phyloP scores from a whole-genome alignment of 2,797 vertebrate genomes.

The Cirrhinus mrigala region DNA sequence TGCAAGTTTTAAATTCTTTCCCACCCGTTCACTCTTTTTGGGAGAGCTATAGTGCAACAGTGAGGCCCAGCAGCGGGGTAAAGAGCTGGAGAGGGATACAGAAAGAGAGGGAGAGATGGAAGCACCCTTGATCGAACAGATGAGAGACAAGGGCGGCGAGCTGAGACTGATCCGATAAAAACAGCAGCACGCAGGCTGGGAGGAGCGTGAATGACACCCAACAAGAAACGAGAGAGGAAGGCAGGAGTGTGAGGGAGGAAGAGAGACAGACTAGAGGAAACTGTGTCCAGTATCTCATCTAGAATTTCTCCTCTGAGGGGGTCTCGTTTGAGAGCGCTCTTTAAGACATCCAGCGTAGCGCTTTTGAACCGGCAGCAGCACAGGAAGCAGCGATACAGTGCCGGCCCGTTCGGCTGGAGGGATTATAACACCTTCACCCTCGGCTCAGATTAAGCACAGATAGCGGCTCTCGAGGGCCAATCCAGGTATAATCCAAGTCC shows the following conservation, averaged over 20 bases:
- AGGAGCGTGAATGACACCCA: constrained; percentile 59
- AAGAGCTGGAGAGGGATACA: not conserved
- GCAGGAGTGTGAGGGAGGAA: constrained; percentile 45
- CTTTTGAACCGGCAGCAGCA: constrained; percentile 41
- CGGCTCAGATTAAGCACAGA: constrained; percentile 58
- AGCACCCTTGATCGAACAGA: constrained; percentile 78
- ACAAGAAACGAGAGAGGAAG: constrained; percentile 62
- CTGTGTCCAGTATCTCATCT: constrained; percentile 50
- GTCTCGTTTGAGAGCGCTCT: constrained; percentile 37
- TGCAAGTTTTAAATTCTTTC: constrained; percentile 17
- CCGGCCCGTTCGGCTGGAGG: constrained; percentile 43
- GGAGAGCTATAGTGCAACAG: constrained; percentile 24
- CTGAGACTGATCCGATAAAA: constrained; percentile 85
- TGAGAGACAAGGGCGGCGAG: constrained; percentile 79
- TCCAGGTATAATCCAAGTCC: constrained; percentile 49
- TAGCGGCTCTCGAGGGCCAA: constrained; percentile 49
- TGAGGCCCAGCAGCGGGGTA: constrained; percentile 14
- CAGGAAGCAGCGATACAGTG: constrained; percentile 41
- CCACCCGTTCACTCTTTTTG: constrained; percentile 32
- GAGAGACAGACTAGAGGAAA: constrained; percentile 54
- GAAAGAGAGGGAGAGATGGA: constrained; percentile 59
- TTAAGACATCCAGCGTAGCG: not conserved
- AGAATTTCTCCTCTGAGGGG: constrained; percentile 50
- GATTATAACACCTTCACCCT: constrained; percentile 57
- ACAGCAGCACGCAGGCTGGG: constrained; percentile 70